phyloP scores from a whole-genome alignment of 2,113 vertebrate species.

The Erythrolamprus reginae region DNA sequence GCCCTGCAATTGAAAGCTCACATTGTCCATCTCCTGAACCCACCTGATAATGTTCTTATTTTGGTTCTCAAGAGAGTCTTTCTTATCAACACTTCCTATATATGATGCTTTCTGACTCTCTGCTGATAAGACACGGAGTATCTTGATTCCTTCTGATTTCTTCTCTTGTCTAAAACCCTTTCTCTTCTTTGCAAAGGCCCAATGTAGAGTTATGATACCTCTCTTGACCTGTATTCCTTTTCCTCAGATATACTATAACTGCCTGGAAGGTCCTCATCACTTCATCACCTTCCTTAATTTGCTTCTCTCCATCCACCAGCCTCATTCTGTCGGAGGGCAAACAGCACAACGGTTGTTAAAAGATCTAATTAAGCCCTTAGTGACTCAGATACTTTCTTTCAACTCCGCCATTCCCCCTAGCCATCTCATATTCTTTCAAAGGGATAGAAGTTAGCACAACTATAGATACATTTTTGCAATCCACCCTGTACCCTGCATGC shows the following conservation, averaged over 20 bases:
- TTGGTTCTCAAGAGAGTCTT: neutral
- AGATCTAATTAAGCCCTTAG: conserved; percentile 1
- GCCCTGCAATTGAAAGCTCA: neutral
- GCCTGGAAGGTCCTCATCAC: neutral
- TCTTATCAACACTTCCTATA: neutral
- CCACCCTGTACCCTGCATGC: neutral
- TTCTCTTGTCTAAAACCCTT: neutral
- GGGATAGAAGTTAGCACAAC: neutral
- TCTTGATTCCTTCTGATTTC: neutral
- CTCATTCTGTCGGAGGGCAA: neutral
- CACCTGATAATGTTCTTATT: conserved; percentile 1
- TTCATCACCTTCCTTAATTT: neutral
- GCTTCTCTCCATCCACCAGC: neutral
- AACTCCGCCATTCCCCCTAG: neutral
- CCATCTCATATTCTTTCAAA: neutral
- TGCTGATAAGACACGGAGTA: neutral
- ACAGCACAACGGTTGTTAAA: neutral
- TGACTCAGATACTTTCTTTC: conserved; percentile 1
- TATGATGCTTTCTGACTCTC: neutral
- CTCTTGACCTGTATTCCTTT: neutral
- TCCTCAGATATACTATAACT: neutral
- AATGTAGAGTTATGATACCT: neutral
- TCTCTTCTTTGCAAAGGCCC: neutral
- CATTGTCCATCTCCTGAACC: neutral
- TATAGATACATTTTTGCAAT: neutral